Evolutionary conservation across 2,797 vertebrate genomes (phyloP).

Genomic region (Sebastes kiyomatsui): DNA sequence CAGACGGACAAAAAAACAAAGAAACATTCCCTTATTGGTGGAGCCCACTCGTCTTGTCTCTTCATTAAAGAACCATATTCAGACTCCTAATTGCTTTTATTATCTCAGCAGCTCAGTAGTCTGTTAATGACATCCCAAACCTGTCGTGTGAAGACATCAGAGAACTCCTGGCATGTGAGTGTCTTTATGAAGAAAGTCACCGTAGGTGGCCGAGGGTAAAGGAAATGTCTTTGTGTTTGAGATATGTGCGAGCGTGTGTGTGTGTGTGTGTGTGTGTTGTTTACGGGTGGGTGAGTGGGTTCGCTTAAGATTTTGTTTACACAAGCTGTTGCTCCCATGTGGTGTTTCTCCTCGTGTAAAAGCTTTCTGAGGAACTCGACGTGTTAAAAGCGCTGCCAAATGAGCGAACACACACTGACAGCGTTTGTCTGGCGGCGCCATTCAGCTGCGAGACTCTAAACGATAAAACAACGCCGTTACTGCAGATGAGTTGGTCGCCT

Average conservation of each 20-base stretch:
- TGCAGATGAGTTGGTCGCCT: constrained; percentile 11
- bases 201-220: constrained; percentile 19
- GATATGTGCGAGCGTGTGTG: accelerated
- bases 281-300: constrained; percentile 35
- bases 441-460: constrained; percentile 37
- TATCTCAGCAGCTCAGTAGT: constrained; percentile 38
- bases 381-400: constrained; percentile 54
- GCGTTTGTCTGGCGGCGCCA: constrained; percentile 24
- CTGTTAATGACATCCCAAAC: constrained; percentile 26
- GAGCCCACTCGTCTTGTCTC: neutral
- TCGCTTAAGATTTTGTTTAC: constrained; percentile 61
- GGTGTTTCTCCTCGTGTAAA: constrained; percentile 39
- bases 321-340: constrained; percentile 64
- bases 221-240: neutral
- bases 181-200: neutral
- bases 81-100: constrained; percentile 22
- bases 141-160: constrained; percentile 19
- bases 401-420: constrained; percentile 49
- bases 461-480: constrained; percentile 52
- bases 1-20: neutral
- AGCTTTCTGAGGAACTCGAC: constrained; percentile 42
- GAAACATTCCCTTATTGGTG: neutral
- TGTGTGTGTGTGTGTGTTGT: neutral
- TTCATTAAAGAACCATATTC: neutral
- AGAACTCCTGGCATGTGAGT: neutral